Conservation (phyloP, 2,797 vertebrate genomes). For the Melanotaenia pygmaea region DNA sequence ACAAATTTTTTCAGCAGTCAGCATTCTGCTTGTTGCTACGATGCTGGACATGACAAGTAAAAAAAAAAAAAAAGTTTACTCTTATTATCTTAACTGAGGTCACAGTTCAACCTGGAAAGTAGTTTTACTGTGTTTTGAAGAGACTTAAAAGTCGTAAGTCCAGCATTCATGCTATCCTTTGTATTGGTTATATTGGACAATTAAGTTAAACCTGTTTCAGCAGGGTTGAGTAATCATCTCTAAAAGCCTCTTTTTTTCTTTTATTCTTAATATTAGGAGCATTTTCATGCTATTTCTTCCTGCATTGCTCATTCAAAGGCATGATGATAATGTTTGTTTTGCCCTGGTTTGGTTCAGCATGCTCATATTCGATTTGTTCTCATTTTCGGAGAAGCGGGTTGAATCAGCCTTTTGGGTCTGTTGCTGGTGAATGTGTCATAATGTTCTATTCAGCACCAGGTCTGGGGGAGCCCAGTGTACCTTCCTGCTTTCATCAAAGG, state of each 20-base stretch:
- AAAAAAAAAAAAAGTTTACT: not conserved
- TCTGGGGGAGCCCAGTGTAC: conserved; percentile 35
- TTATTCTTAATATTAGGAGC: not conserved
- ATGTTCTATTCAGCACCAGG: conserved; percentile 69
- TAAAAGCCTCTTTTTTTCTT: not conserved
- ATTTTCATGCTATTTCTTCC: conserved; percentile 26
- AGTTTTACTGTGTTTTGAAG: conserved; percentile 50
- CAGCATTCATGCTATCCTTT: too few species aligned
- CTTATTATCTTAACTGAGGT: conserved; percentile 57
- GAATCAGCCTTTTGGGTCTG: conserved; percentile 62
- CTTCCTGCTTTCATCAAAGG: conserved; percentile 62
- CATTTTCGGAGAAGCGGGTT: conserved; percentile 49
- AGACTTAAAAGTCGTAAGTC: conserved; percentile 38
- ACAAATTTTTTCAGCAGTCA: not conserved
- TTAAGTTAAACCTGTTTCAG: not conserved
- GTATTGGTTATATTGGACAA: too few species aligned
- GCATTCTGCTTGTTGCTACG: too few species aligned
- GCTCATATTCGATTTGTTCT: conserved; percentile 38
- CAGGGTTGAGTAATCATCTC: not conserved
- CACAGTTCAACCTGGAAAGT: conserved; percentile 38
- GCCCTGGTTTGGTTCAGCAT: conserved; percentile 16
- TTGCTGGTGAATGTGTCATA: conserved; percentile 46
- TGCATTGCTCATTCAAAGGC: too few species aligned
- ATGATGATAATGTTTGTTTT: not conserved
- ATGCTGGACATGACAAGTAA: too few species aligned